A percentile compares a stretch with the other conserved stretches of the same genome.
These are phyloP conservation scores for Octomys mimax DNA, from an alignment of 2,797 vertebrate genomes.

Conservation along the genomic window DNA sequence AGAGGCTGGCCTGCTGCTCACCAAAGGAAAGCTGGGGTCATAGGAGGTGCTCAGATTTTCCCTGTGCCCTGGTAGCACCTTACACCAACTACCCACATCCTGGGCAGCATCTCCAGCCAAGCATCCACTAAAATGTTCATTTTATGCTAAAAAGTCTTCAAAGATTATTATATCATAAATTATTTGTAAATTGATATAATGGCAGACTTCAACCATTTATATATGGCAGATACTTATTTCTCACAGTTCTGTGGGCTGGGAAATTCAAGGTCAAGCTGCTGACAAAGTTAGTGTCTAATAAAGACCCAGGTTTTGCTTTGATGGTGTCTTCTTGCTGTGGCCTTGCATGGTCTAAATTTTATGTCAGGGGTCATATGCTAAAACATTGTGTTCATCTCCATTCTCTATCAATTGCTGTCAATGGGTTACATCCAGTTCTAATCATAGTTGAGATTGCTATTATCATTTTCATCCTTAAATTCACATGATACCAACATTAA, in stretches of 20 bases:
- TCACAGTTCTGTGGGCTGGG: neutral
- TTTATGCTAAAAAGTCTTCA: neutral
- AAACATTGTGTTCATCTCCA: neutral
- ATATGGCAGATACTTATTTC: neutral
- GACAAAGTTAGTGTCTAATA: neutral
- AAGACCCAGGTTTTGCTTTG: neutral
- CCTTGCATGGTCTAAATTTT: neutral
- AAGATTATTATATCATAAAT: slow-evolving; percentile 29
- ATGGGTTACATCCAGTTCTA: neutral
- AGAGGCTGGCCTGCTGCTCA: neutral
- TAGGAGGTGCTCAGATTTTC: neutral
- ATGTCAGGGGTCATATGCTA: neutral
- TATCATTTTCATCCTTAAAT: neutral
- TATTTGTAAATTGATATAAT: slow-evolving; percentile 36
- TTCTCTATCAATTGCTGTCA: neutral
- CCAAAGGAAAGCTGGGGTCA: neutral
- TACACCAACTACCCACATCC: neutral
- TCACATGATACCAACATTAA: neutral
- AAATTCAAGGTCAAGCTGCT: neutral
- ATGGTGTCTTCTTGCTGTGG: neutral
- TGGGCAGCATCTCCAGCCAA: neutral
- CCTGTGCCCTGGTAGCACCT: too few species aligned
- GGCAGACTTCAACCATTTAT: neutral
- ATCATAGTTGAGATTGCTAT: neutral
- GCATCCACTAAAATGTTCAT: neutral